Evolutionary conservation across 2,888 invertebrate species (phyloP).

Genomic region (Ernsta delagoae): DNA sequence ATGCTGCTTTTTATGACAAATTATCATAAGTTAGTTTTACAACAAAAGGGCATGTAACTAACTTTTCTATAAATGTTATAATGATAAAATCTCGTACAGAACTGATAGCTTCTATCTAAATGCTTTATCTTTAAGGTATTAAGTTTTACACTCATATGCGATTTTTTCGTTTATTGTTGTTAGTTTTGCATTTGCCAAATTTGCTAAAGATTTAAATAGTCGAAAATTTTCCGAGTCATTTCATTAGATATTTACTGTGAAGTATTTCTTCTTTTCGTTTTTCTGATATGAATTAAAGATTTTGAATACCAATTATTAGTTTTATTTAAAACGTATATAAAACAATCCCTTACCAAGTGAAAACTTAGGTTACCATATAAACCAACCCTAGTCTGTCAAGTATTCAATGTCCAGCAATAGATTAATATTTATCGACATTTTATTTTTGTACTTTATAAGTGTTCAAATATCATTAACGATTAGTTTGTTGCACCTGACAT

Average conservation of each 20-base stretch:
- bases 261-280: background rate
- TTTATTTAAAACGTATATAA: too few species aligned
- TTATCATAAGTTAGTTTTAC: background rate
- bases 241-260: background rate
- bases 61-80: too few species aligned
- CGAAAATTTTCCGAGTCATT: background rate
- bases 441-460: conserved; percentile 77
- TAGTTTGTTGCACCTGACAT: conserved; percentile 67
- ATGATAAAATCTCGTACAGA: too few species aligned
- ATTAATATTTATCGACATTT: conserved; percentile 79
- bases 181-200: conserved; percentile 13
- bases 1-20: background rate
- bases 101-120: background rate
- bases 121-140: conserved; percentile 15
- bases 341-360: too few species aligned
- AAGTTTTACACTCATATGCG: conserved; percentile 30
- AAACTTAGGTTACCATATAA: conserved; percentile 51
- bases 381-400: conserved; percentile 50
- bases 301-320: too few species aligned
- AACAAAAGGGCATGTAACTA: too few species aligned
- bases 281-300: too few species aligned
- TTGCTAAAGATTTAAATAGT: conserved; percentile 19
- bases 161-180: conserved; percentile 1
- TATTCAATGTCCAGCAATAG: conserved; percentile 70
- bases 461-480: conserved; percentile 78